These are phyloP conservation scores for Drepanosiphum platanoidis DNA, from an alignment of 2,888 invertebrate species.

Conservation along the genomic window DNA sequence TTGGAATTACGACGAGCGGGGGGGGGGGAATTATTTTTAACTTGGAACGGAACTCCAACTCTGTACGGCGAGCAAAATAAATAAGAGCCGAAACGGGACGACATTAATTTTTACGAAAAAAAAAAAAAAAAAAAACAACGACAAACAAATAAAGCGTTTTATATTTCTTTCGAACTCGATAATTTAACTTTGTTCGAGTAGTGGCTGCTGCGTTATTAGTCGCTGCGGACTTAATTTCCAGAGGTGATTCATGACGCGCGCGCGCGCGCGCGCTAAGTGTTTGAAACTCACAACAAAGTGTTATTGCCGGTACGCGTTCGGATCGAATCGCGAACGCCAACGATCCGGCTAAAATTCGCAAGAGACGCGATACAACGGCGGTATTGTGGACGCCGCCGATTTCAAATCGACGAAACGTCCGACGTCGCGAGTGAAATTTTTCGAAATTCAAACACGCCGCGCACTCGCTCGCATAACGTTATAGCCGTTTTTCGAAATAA, in stretches of 20 bases:
- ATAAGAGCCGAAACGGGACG: conserved; percentile 46
- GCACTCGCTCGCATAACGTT: too few relatives aligned
- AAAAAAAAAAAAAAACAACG: background rate
- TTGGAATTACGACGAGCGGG: conserved; percentile 14
- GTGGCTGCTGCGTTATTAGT: conserved; percentile 41
- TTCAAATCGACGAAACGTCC: background rate
- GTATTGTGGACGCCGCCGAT: background rate
- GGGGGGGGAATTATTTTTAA: conserved; percentile 14
- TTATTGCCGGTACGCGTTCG: conserved; percentile 35
- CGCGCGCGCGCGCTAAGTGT: conserved; percentile 17
- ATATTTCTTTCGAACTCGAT: conserved; percentile 22
- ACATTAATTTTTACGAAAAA: conserved; percentile 38
- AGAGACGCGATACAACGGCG: background rate
- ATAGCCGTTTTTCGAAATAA: too few relatives aligned
- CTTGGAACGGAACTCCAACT: conserved; percentile 43
- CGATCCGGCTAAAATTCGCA: background rate
- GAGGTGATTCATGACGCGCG: conserved; percentile 39
- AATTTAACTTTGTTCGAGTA: conserved; percentile 31
- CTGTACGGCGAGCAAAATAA: conserved; percentile 39
- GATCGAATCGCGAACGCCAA: conserved; percentile 3
- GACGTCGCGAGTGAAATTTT: too few relatives aligned
- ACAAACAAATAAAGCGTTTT: conserved; percentile 22
- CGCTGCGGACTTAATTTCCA: conserved; percentile 34
- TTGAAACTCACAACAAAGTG: conserved; percentile 34
- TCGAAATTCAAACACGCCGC: too few relatives aligned